Evolutionary conservation across 2,888 invertebrate species (phyloP), one percentile per base, ranked within the genome.

Genomic region (Homarus gammarus): DNA sequence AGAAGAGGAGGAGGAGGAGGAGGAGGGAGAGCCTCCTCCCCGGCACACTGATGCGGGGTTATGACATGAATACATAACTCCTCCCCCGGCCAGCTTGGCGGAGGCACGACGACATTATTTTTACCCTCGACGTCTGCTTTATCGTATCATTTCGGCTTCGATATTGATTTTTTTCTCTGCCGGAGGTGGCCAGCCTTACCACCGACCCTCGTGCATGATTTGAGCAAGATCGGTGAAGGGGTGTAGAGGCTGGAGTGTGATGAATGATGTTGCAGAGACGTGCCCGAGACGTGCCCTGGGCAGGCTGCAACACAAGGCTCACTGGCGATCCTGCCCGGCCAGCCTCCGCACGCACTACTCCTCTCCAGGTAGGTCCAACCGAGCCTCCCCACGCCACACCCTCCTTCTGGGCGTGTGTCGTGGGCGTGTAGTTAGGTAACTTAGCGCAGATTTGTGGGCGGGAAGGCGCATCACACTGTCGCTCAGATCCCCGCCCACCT

Each of bases 11-110:
- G 38, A 5, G 18, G 73, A 15, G 0, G 73, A 33, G 36, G 5
- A 22, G 36, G 22, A 15, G 36, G 72, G 38, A 38, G 72, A 15
- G 12, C 31, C 31, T 15, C 49, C n/a, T n/a, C 49, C 31, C 27
- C 44, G 40, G 61, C 40, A 64, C 38, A 38, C 61, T 38, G 81
- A 38, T 61, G 82, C 15, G 81, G 70, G 68, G 82, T 68, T 82
- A 82, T 82, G 82, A 64, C 82, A 82, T 82, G 68, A 68, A 82
- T 82, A 68, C 82, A 40, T 82, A 68, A 61, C 82, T 82, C 82
- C 82, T 64, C 82, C 82, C 82, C 70, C 44, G 68, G 44, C 68
- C 82, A 18, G 68, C 33, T 40, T 82, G 82, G 44, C 82, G 64
- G 82, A 82, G 82, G 82, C 44, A 15, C 70, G 82, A 82, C 82